Conservation (phyloP, 2,888 invertebrate species). For the Mimas tiliae region DNA sequence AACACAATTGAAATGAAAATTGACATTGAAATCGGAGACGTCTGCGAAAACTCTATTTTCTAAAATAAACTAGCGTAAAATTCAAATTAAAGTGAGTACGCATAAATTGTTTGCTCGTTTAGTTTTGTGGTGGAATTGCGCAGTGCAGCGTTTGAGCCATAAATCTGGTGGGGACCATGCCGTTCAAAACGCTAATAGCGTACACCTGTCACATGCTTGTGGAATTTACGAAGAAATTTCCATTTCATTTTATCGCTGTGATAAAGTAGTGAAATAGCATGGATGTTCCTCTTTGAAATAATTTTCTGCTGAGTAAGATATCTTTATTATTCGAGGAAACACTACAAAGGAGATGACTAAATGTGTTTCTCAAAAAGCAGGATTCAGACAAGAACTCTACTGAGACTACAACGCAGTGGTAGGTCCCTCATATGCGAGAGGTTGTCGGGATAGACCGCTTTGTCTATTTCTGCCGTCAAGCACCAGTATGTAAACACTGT, state of each 20-base stretch:
- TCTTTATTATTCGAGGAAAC: slow-evolving; percentile 3
- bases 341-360: slow-evolving; percentile 1
- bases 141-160: slow-evolving; percentile 36
- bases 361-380: not conserved
- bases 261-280: slow-evolving; percentile 21
- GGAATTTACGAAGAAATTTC: slow-evolving; percentile 28
- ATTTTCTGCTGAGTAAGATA: slow-evolving; percentile 13
- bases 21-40: slow-evolving; percentile 23
- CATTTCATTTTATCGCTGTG: slow-evolving; percentile 30
- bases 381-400: slow-evolving; percentile 4
- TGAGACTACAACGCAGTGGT: too few relatives aligned
- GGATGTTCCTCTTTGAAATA: slow-evolving; percentile 2
- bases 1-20: slow-evolving; percentile 25
- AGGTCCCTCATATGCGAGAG: too few relatives aligned
- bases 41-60: slow-evolving; percentile 11
- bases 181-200: slow-evolving; percentile 37
- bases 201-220: slow-evolving; percentile 37
- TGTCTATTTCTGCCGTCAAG: too few relatives aligned
- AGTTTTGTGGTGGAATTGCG: slow-evolving; percentile 34
- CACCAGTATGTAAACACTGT: too few relatives aligned
- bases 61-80: slow-evolving; percentile 23
- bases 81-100: slow-evolving; percentile 24
- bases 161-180: slow-evolving; percentile 35
- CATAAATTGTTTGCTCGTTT: slow-evolving; percentile 30
- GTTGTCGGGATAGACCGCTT: too few relatives aligned